phyloP scores from a whole-genome alignment of 2,113 vertebrate genomes.

The Seriola rivoliana region DNA sequence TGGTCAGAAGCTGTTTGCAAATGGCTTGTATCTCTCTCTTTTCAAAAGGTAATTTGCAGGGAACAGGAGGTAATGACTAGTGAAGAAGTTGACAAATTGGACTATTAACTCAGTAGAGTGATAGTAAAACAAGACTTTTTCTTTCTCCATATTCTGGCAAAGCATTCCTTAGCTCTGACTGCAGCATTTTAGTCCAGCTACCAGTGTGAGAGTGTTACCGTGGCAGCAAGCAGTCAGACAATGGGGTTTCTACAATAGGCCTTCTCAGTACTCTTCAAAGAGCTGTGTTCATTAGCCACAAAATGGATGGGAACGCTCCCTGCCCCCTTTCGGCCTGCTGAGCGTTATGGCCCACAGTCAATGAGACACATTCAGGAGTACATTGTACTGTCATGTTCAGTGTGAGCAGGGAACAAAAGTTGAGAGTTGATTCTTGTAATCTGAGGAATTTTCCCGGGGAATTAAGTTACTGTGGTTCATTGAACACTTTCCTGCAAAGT shows the following conservation, averaged over 20 bases:
- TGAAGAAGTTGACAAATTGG: constrained; percentile 25
- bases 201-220: constrained; percentile 74
- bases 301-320: constrained; percentile 53
- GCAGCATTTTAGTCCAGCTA: constrained; percentile 65
- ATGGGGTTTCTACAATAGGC: constrained; percentile 77
- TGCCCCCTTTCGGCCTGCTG: constrained; percentile 5
- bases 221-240: constrained; percentile 79
- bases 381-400: constrained; percentile 8
- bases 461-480: background rate
- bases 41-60: constrained; percentile 8
- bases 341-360: background rate
- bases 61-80: constrained; percentile 38
- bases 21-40: background rate
- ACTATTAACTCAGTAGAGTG: constrained; percentile 21
- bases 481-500: constrained; percentile 2
- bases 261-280: constrained; percentile 65
- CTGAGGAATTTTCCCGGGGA: constrained; percentile 26
- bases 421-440: constrained; percentile 26
- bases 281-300: constrained; percentile 58
- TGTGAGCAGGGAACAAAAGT: constrained; percentile 15
- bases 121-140: constrained; percentile 39
- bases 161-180: constrained; percentile 61
- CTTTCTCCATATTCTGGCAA: constrained; percentile 49
- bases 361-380: constrained; percentile 14
- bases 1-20: constrained; percentile 1